Evolutionary conservation across 2,113 vertebrate species (phyloP), one percentile per base, ranked within the genome.

Genomic region (Deroptyus accipitrinus): DNA sequence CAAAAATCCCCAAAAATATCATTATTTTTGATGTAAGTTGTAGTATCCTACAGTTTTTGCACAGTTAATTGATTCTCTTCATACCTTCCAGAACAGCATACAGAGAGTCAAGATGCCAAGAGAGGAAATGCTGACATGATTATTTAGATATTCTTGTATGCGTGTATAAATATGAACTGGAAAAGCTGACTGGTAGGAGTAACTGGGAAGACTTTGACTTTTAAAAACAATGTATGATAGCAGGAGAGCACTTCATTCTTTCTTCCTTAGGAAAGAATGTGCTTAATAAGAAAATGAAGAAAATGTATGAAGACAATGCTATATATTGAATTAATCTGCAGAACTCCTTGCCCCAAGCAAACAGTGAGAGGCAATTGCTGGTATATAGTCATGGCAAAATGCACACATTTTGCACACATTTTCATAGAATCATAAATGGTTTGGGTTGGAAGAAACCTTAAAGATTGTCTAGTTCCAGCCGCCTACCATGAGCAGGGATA

Each of bases 1-100:
- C 33, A 49, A 80, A 80, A 83, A 72, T 67, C 37, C 2, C 27
- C 8, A 7, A 79, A 30, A 46, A 15, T 48, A 4, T 2, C 2
- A 0, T 5, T 7, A 12, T 77, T 31, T 2, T 63, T 88, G 39
- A 10, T 44, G 25, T 51, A 5, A 5, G 15, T 37, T 59, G 15
- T 30, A 0, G 5, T 8, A 9, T 25, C 15, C 67, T 11, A 16
- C 0, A 39, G 0, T 30, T 68, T 83, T 52, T 76, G 30, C 33
- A 23, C 5, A 12, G 18, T 54, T 25, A 8, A 42, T 66, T 0
- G 0, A 3, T 64, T 73, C 33, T 33, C 28, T 17, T 73, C 3
- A 0, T 46, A 1, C 46, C 16, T 82, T 69, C 42, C 35, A 42
- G 44, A 74, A 17, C 24, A 82, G 11, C 14, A 2, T 14, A 37